These are phyloP conservation scores for Pocillopora damicornis DNA, from an alignment of 64 coral and sea anemone species.

Conservation along the genomic window DNA sequence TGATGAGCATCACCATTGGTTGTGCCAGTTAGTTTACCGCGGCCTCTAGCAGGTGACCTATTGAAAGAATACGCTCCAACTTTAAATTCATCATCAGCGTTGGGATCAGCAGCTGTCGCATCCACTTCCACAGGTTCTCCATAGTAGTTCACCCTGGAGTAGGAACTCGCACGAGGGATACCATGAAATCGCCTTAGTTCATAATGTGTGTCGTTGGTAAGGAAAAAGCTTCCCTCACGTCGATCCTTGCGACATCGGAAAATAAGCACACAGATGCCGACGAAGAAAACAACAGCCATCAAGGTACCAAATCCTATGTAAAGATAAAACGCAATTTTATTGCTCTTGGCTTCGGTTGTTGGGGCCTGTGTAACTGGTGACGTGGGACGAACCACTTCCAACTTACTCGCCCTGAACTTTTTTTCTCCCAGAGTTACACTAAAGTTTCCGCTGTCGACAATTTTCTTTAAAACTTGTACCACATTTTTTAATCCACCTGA, in stretches of 20 bases:
- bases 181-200: conserved; percentile 61
- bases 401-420: conserved; percentile 20
- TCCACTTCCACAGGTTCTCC: conserved; percentile 71
- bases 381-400: conserved; percentile 34
- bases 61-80: background rate
- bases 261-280: conserved; percentile 60
- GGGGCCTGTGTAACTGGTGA: background rate
- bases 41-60: background rate
- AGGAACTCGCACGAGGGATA: conserved; percentile 49
- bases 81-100: conserved; percentile 54
- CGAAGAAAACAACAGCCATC: conserved; percentile 65
- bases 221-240: conserved; percentile 36
- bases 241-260: conserved; percentile 58
- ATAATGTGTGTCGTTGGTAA: conserved; percentile 34
- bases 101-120: conserved; percentile 43
- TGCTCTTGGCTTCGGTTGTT: conserved; percentile 24
- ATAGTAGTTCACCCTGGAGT: conserved; percentile 68
- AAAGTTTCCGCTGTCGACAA: conserved; percentile 23
- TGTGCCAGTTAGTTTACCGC: background rate
- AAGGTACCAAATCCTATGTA: conserved; percentile 68
- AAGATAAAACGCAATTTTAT: conserved; percentile 51
- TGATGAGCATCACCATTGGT: conserved; percentile 13
- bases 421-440: conserved; percentile 8
- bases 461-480: conserved; percentile 10
- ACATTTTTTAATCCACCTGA: conserved; percentile 37